Conservation (phyloP, 2,113 vertebrate species). For the Malurus cyaneus region DNA sequence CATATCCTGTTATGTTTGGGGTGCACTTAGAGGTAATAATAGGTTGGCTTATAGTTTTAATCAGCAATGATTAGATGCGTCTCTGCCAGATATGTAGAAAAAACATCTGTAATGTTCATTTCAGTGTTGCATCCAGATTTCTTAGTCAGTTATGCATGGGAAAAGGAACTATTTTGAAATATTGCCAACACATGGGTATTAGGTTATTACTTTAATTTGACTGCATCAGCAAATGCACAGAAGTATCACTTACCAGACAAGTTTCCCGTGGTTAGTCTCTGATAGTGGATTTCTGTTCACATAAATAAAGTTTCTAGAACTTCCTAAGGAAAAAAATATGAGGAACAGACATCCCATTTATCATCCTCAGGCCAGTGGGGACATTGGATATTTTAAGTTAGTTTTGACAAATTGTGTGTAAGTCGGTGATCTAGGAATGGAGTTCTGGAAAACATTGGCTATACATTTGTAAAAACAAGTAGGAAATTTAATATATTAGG, state of each 20-base stretch:
- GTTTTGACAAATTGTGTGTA: conserved; percentile 53
- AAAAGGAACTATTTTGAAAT: conserved; percentile 29
- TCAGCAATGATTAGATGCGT: neutral
- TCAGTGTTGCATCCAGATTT: neutral
- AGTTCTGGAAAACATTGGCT: conserved; percentile 39
- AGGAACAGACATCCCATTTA: conserved; percentile 49
- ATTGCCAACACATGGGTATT: neutral
- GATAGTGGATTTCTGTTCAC: conserved; percentile 20
- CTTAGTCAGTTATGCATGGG: neutral
- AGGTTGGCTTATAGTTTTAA: neutral
- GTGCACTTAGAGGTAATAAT: neutral
- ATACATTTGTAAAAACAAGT: conserved; percentile 32
- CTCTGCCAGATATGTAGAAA: neutral
- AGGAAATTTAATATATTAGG: conserved; percentile 15
- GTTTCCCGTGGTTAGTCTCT: conserved; percentile 10
- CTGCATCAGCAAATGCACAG: conserved; percentile 24
- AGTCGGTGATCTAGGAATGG: conserved; percentile 3
- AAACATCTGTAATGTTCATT: neutral
- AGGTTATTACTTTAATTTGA: conserved; percentile 52
- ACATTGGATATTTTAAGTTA: conserved; percentile 17
- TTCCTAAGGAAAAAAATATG: conserved; percentile 45
- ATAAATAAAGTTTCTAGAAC: conserved; percentile 23
- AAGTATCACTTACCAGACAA: conserved; percentile 32
- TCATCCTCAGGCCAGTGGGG: conserved; percentile 37
- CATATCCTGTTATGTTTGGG: neutral